A percentile compares a stretch with the other conserved stretches of the same genome.
These are phyloP conservation scores for Clusia tigrina DNA, from an alignment of 2,888 invertebrate species.

Conservation along the genomic window DNA sequence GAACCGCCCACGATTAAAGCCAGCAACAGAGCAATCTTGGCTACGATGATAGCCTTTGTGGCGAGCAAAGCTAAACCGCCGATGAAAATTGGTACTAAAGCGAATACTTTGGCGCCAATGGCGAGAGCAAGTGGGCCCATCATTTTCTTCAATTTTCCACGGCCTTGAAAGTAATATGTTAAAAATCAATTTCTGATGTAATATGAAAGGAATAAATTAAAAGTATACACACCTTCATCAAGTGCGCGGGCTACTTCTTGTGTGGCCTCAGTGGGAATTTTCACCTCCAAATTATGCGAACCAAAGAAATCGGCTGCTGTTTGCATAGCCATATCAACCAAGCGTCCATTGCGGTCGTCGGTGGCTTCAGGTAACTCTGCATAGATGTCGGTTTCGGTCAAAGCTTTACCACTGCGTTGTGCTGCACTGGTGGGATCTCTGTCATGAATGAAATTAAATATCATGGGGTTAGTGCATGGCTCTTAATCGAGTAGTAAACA, in stretches of 20 bases:
- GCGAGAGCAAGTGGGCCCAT: constrained; percentile 74
- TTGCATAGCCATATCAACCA: constrained; percentile 69
- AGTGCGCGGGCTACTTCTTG: constrained; percentile 75
- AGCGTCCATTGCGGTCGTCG: constrained; percentile 66
- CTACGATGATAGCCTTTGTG: constrained; percentile 78
- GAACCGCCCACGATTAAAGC: constrained; percentile 77
- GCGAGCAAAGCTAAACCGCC: constrained; percentile 77
- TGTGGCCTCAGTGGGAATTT: constrained; percentile 73
- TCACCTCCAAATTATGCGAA: constrained; percentile 74
- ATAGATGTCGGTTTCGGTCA: constrained; percentile 66
- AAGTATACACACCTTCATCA: constrained; percentile 81
- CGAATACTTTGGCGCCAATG: constrained; percentile 76
- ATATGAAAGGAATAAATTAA: neutral
- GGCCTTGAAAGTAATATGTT: constrained; percentile 66
- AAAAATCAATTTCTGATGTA: constrained; percentile 8
- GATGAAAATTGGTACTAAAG: constrained; percentile 74
- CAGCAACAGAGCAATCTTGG: constrained; percentile 79
- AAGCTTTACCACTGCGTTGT: constrained; percentile 60
- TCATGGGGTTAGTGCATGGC: neutral
- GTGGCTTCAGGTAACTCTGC: constrained; percentile 67
- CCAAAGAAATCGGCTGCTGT: constrained; percentile 69
- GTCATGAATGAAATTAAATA: constrained; percentile 30
- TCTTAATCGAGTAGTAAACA: neutral
- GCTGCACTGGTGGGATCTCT: constrained; percentile 60
- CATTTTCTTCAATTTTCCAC: constrained; percentile 80